Conservation (phyloP, 2,113 vertebrate species). For the Rana temporaria region DNA sequence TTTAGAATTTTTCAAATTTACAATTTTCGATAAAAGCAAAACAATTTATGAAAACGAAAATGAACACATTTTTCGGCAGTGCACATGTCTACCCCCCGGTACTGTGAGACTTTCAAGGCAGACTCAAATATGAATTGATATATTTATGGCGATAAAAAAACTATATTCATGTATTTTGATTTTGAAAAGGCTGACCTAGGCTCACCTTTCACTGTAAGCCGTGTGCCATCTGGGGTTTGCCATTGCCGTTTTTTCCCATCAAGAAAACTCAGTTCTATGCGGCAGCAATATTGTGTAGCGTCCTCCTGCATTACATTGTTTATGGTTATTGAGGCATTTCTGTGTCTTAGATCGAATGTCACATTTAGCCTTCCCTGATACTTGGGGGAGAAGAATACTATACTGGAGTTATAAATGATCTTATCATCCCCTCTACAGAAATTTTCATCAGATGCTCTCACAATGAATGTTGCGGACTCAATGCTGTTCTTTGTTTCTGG, state of each 20-base stretch:
- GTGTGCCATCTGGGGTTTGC: not conserved
- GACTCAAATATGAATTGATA: too few species aligned
- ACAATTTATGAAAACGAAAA: too few species aligned
- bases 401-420: not conserved
- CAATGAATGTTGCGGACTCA: too few species aligned
- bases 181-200: not conserved
- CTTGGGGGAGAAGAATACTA: not conserved
- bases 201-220: conserved; percentile 5
- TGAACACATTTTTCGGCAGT: too few species aligned
- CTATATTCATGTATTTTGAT: too few species aligned
- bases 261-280: not conserved
- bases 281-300: not conserved
- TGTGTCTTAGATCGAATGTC: not conserved
- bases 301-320: not conserved
- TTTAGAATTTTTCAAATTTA: too few species aligned
- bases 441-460: too few species aligned
- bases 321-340: not conserved
- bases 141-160: too few species aligned
- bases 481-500: not conserved
- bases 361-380: not conserved
- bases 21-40: too few species aligned
- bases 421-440: not conserved
- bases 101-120: too few species aligned
- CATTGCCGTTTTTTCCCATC: not conserved
- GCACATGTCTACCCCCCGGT: too few species aligned